Base-by-base conservation (phyloP, 2,888 invertebrate species). In the Eucera pruinosa region DNA sequence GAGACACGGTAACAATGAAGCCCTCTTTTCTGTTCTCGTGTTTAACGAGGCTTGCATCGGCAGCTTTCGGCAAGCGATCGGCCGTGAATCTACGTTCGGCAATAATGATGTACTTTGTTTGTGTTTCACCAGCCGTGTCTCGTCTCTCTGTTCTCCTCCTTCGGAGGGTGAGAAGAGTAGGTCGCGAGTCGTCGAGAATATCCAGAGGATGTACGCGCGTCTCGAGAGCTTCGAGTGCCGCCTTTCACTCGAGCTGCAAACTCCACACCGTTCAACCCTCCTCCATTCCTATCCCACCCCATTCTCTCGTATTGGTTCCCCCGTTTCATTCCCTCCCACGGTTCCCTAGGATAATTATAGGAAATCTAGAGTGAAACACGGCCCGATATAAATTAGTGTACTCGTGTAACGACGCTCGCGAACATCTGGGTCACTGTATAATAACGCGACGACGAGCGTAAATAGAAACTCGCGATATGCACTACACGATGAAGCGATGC, bases 71-170 rank as follows among this genome's bases (percentile, higher is more conserved):
- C 72, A 69, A 81, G 84, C 89, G 86, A 87, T 89, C 87, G 86
- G 83, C 84, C 87, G 87, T 87, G 82, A 89, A 87, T 86, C 83
- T 82, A 83, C 83, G 74, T 83, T 84, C 85, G 78, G 61, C 85
- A 87, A 87, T 89, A 89, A 89, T 86, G 88, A 89, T 86, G 86
- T 83, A 85, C 84, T 58, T 58, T 82, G 81, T 86, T 80, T 80
- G 79, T 77, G 80, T 80, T 80, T 68, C 75, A 23, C 64, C 47
- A 48, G 13, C 45, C 47, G 36, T 39, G 48, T 13, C 18, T n/a
- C 48, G 15, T n/a, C 54, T 61, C 69, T 33, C 27, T 23, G 23
- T 41, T 39, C 41, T 36, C 48, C 50, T 55, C 58, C 39, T 27
- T 52, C 15, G 13, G 18, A 43, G 25, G 54, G 15, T 39, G 36